Evolutionary conservation across 2,888 invertebrate species (phyloP), one percentile per base, ranked within the genome.

Genomic region (Drosophila subsilvestris): DNA sequence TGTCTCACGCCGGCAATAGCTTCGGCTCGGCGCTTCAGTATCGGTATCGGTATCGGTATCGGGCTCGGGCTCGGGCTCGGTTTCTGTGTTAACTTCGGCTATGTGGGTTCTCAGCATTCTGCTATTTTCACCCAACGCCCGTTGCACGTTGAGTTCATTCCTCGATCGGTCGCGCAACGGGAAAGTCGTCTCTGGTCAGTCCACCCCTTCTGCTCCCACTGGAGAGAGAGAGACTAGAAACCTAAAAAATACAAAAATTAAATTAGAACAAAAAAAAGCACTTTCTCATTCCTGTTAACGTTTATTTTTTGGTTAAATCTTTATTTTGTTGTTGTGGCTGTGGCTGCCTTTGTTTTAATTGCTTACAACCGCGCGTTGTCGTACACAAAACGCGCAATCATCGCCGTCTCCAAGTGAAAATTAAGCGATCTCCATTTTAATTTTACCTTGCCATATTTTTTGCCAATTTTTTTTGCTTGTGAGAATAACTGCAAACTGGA

Each of bases 101-200:
- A 53, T 62, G 59, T 62, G 62, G 63, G 66, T 70, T 76, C 83
- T 74, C 76, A 66, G 51, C 69, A 74, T 72, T 74, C 70, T 45
- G 63, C 78, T 80, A 80, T 78, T 86, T 84, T 78, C 70, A 75
- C 85, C 75, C 60, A 74, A 61, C 45, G 72, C 83, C 70, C 79
- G 75, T 56, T 85, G 85, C 80, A 79, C 76, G 74, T 79, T 82
- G 72, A 76, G 86, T 82, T 89, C 90, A 89, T 75, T 89, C 90
- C 85, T 78, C 76, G 82, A 89, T 89, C 88, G 79, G 79, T 86
- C 74, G 89, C 76, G 83, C 72, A 76, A 68, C 77, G 83, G 83
- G 75, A 73, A 75, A 77, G 85, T 80, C 86, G 80, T 77, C 43
- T 48, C 43, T n/a, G 37, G 32, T 37, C 27, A 12, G 43, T 51